Percentiles rank a stretch among this genome's conserved stretches.
Conservation (phyloP, 2,113 vertebrate genomes). For the Ctenodactylus gundi region DNA sequence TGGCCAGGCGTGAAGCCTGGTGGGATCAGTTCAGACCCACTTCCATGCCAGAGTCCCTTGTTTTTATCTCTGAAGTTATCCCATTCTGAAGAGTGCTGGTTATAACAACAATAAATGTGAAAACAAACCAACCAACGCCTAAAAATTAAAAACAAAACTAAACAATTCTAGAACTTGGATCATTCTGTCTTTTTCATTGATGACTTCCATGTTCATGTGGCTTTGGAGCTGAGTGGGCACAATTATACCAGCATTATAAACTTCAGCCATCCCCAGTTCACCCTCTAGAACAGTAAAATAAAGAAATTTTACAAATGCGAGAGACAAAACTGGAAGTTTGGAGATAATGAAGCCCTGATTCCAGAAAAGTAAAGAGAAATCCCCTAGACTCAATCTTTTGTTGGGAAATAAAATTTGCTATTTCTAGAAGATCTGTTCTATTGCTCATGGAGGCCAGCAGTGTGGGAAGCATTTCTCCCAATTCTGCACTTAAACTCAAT, state of each 20-base stretch:
- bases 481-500: background rate
- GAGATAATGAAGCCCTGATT: background rate
- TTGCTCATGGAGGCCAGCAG: background rate
- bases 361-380: background rate
- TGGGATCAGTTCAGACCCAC: no score
- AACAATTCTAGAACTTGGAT: background rate
- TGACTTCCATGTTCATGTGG: no score
- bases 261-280: no score
- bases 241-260: background rate
- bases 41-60: no score
- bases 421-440: background rate
- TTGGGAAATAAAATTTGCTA: background rate
- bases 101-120: background rate
- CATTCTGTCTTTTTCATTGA: background rate
- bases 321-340: background rate
- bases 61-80: no score
- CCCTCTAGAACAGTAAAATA: background rate
- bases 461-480: background rate
- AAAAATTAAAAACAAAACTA: conserved; percentile 60
- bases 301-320: background rate
- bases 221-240: background rate
- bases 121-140: conserved; percentile 69
- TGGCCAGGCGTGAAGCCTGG: no score
- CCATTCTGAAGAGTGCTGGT: no score
- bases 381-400: background rate